Evolutionary conservation across 53 echinoderm and acorn worm genomes (phyloP).

Genomic region (Arbacia lixula): DNA sequence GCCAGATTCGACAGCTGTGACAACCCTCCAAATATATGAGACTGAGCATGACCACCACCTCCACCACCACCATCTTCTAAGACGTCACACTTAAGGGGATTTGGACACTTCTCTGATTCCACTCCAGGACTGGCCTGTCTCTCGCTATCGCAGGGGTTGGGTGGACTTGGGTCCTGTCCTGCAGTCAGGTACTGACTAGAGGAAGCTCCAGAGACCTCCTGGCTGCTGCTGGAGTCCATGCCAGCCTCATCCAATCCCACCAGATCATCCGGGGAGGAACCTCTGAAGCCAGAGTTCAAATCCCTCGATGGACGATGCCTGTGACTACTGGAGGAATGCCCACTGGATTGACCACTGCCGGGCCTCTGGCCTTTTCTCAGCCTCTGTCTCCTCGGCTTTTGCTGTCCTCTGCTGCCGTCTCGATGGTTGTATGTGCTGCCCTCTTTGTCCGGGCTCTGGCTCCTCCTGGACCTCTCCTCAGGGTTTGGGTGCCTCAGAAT

Average conservation of each 20-base stretch:
- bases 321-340: background rate
- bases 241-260: background rate
- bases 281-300: constrained; percentile 32
- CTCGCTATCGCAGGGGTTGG: constrained; percentile 5
- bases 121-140: background rate
- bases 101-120: constrained; percentile 18
- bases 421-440: constrained; percentile 1
- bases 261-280: constrained; percentile 37
- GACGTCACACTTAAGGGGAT: constrained; percentile 10
- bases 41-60: background rate
- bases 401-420: constrained; percentile 20
- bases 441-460: constrained; percentile 2
- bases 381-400: background rate
- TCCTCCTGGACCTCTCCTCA: background rate
- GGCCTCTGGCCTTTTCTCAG: background rate
- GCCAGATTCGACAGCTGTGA: constrained; percentile 17
- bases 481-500: background rate
- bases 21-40: background rate
- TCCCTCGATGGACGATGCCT: background rate
- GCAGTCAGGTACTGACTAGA: constrained; percentile 40
- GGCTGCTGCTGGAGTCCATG: constrained; percentile 29
- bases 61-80: background rate
- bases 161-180: constrained; percentile 31
- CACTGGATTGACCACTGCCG: background rate
- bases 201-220: constrained; percentile 14